Conservation (phyloP, 2,113 vertebrate genomes). For the Paedocypris sp. region DNA sequence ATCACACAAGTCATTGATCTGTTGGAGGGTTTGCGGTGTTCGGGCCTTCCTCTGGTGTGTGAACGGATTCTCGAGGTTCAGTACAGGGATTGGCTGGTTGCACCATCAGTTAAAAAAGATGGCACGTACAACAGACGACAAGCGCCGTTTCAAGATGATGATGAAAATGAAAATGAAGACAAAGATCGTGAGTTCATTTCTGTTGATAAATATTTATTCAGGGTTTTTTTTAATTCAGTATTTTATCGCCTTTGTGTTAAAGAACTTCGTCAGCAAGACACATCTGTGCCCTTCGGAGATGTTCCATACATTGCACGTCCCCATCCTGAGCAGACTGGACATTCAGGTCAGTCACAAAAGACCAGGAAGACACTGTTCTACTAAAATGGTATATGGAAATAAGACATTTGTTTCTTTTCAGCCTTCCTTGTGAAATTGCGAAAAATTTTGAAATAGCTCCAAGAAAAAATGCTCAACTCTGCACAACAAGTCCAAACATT, state of each 20-base stretch:
- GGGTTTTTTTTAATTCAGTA: no score
- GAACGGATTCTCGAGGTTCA: conserved; percentile 74
- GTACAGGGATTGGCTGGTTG: conserved; percentile 71
- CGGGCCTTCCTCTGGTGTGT: conserved; percentile 64
- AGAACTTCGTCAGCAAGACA: no score
- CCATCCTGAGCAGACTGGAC: conserved; percentile 62
- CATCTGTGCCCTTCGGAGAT: conserved; percentile 39
- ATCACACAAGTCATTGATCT: conserved; percentile 82
- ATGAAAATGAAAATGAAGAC: conserved; percentile 30
- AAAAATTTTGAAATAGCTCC: conserved; percentile 59
- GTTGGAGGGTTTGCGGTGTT: conserved; percentile 67
- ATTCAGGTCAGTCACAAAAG: conserved; percentile 74
- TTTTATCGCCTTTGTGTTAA: not conserved
- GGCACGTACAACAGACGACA: conserved; percentile 49
- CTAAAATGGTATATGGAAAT: no score
- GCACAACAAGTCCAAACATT: no score
- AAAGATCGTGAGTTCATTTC: conserved; percentile 45
- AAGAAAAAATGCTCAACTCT: no score
- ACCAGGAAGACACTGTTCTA: no score
- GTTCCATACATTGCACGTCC: conserved; percentile 75
- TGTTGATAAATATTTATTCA: not conserved
- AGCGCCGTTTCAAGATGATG: conserved; percentile 36
- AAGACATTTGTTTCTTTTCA: conserved; percentile 46
- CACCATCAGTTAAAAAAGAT: conserved; percentile 65
- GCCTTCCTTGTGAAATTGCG: conserved; percentile 84